These are phyloP conservation scores for Microchrysa polita DNA, from an alignment of 2,888 invertebrate species.

Conservation along the genomic window DNA sequence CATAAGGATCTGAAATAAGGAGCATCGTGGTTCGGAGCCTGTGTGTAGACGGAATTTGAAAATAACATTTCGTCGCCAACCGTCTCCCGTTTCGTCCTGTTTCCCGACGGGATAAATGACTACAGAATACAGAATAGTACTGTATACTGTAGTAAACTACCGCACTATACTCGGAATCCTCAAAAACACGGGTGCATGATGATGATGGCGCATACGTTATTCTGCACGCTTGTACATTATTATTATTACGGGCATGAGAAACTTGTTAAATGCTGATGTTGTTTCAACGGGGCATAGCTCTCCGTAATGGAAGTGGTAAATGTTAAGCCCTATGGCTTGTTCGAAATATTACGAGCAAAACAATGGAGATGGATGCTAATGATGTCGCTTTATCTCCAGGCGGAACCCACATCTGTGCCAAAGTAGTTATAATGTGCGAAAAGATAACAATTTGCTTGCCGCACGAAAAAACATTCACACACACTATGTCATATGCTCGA, in stretches of 20 bases:
- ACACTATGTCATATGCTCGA: too few species aligned
- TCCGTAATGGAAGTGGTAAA: constrained; percentile 29
- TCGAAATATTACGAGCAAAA: not conserved
- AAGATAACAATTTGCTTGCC: not conserved
- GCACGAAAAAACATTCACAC: too few species aligned
- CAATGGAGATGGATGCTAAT: not conserved
- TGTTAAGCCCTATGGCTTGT: not conserved
- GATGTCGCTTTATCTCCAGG: not conserved
- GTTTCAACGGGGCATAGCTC: not conserved
- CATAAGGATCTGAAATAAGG: constrained; percentile 13
- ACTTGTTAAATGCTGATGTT: constrained; percentile 16
- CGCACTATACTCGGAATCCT: not conserved
- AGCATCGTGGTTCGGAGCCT: constrained; percentile 1
- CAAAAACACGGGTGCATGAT: not conserved
- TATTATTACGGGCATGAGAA: constrained; percentile 23
- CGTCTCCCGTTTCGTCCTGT: not conserved
- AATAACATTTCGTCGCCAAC: too few species aligned
- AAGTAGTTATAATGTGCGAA: not conserved
- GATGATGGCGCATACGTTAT: constrained; percentile 21
- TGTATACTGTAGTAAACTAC: not conserved
- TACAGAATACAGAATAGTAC: too few species aligned
- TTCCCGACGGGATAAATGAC: not conserved
- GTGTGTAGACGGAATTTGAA: not conserved
- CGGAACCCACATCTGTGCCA: not conserved
- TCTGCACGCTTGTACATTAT: constrained; percentile 15